Base-by-base conservation (phyloP, 2,113 vertebrate species). In the Oncorhynchus keta region DNA sequence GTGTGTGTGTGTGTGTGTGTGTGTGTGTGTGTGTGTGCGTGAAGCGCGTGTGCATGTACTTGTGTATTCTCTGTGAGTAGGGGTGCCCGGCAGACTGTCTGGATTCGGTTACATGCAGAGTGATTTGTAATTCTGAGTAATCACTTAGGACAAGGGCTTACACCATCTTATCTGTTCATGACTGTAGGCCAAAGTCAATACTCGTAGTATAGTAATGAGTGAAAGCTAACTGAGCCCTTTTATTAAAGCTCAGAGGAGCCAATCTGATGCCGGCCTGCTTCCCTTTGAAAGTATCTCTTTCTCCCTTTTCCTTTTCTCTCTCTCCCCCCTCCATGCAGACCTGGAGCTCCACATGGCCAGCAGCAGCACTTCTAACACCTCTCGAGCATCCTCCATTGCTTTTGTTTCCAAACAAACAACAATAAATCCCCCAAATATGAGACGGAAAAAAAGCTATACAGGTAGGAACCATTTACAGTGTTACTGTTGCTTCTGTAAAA, bases 151-250 rank as follows among this genome's bases (percentile, higher is more conserved):
- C 96, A 96, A 96, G 96, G 93, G 95, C 95, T 95, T 94, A 94
- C 94, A 95, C 94, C 94, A 94, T 97, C 95, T 96, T 97, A 97
- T 97, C 95, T 96, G 94, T 95, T 96, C 93, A 94, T 97, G 97
- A 96, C 97, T 98, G 89, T 94, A 95, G 97, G 97, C 97, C 95
- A 98, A 98, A 99, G 97, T 98, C 97, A 98, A 99, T 98, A 99
- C 96, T 97, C 95, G 95, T 96, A 95, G 95, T 96, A 95, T 95
- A 97, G 95, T 99, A 96, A 98, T 98, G 97, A 98, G 96, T 93
- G 92, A 94, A 45, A 94, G 93, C 94, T 95, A 96, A 96, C 96
- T 91, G 95, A 95, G 92, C 89, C 91, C 95, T 93, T 97, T 97
- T 95, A 97, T 97, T 97, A 95, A 96, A 94, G 95, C 96, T 96